Evolutionary conservation across 1,140 invertebrate genomes (phyloP).

Genomic region (Coelopa frigida): DNA sequence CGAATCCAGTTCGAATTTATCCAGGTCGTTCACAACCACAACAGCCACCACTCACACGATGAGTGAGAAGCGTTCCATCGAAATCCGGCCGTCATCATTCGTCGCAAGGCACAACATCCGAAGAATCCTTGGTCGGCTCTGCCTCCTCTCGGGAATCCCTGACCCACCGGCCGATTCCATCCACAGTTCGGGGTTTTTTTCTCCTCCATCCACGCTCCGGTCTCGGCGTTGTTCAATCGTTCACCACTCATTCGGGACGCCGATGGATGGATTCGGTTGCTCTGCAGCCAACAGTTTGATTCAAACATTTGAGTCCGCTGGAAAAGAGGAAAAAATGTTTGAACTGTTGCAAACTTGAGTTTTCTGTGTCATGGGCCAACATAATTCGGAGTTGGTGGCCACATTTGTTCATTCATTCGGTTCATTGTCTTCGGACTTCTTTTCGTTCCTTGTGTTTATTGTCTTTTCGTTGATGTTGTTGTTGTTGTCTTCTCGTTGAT

Average conservation of each 20-base stretch:
- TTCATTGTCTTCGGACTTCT: not conserved
- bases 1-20: too few relatives aligned
- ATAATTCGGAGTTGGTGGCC: conserved; percentile 22
- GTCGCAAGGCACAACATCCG: too few relatives aligned
- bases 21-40: too few relatives aligned
- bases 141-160: not conserved
- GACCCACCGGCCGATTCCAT: not conserved
- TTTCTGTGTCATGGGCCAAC: conserved; percentile 41
- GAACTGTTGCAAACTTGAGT: conserved; percentile 45
- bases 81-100: too few relatives aligned
- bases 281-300: not conserved
- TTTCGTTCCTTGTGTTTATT: too few relatives aligned
- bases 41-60: too few relatives aligned
- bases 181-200: too few relatives aligned
- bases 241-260: not conserved
- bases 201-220: too few relatives aligned
- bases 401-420: not conserved
- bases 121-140: too few relatives aligned
- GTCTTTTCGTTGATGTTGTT: conserved; percentile 2
- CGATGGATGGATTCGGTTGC: too few relatives aligned
- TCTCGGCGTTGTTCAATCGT: not conserved
- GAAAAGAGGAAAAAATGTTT: conserved; percentile 36
- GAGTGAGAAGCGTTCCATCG: too few relatives aligned
- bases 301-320: conserved; percentile 9
- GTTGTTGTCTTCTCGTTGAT: not conserved